Evolutionary conservation across 2,113 vertebrate genomes (phyloP).

Genomic region (Falco punctatus): DNA sequence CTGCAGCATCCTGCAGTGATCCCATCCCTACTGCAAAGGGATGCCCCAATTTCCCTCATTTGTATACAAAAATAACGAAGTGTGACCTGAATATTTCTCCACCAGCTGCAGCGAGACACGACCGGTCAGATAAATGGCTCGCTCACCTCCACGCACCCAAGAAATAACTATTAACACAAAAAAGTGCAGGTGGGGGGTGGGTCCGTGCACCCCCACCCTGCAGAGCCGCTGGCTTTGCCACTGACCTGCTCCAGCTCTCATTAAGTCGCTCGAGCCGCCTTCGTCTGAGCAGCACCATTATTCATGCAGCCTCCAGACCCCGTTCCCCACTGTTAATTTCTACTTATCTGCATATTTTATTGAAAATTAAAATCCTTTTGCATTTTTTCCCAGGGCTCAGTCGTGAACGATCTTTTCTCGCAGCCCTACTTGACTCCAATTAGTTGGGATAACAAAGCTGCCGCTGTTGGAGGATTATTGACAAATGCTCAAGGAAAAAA

Average conservation of each 20-base stretch:
- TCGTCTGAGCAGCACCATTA: background rate
- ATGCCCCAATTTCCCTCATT: background rate
- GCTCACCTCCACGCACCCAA: background rate
- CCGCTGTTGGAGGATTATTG: constrained; percentile 40
- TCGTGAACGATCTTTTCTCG: background rate
- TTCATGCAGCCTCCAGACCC: background rate
- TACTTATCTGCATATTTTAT: constrained; percentile 44
- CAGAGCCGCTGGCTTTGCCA: background rate
- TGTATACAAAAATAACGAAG: rapidly evolving
- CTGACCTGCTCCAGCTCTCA: background rate
- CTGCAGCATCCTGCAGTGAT: background rate
- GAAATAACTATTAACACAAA: rapidly evolving
- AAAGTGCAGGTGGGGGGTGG: background rate
- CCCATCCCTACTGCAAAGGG: rapidly evolving
- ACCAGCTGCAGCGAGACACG: background rate
- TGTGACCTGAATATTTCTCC: background rate
- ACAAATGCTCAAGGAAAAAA: constrained; percentile 1
- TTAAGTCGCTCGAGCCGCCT: background rate
- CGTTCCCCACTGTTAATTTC: background rate
- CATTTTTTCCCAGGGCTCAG: constrained; percentile 1
- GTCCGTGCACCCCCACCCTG: rapidly evolving
- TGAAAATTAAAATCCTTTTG: constrained; percentile 39
- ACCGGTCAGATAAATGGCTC: background rate
- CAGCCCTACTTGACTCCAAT: constrained; percentile 62
- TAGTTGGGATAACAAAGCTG: constrained; percentile 56